These are phyloP conservation scores for Margarornis squamiger DNA, from an alignment of 2,797 vertebrate species.

Conservation along the genomic window DNA sequence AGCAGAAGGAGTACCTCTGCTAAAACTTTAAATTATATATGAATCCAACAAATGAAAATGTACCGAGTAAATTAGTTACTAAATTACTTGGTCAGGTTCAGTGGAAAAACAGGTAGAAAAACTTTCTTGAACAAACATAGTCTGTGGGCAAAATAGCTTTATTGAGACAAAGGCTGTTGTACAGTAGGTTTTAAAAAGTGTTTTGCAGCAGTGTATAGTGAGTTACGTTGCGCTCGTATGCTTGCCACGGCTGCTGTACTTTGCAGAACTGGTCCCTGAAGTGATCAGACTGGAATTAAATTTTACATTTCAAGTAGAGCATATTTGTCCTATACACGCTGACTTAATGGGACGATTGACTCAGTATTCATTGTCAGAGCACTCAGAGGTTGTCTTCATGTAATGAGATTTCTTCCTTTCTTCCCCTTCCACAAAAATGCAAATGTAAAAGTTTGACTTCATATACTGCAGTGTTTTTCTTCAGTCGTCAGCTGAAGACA, in stretches of 20 bases:
- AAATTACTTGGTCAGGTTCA: neutral
- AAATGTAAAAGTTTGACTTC: neutral
- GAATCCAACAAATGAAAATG: neutral
- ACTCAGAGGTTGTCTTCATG: neutral
- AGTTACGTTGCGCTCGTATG: neutral
- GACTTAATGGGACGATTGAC: neutral
- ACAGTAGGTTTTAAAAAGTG: neutral
- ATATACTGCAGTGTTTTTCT: neutral
- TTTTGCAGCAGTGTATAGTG: neutral
- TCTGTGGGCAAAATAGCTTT: neutral
- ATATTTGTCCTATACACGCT: neutral
- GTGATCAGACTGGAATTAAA: neutral
- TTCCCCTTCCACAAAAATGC: neutral
- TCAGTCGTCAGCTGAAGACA: neutral
- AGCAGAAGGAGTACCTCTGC: neutral
- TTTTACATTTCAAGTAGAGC: neutral
- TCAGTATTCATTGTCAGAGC: neutral
- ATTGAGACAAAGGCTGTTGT: neutral
- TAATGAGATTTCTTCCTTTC: neutral
- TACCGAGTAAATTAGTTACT: neutral
- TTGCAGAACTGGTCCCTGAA: conserved; percentile 21
- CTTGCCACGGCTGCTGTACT: neutral
- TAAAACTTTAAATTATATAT: neutral
- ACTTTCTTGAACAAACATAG: neutral
- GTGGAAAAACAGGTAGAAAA: neutral